Evolutionary conservation across 2,888 invertebrate species (phyloP).

Genomic region (Stenichneumon culpator): DNA sequence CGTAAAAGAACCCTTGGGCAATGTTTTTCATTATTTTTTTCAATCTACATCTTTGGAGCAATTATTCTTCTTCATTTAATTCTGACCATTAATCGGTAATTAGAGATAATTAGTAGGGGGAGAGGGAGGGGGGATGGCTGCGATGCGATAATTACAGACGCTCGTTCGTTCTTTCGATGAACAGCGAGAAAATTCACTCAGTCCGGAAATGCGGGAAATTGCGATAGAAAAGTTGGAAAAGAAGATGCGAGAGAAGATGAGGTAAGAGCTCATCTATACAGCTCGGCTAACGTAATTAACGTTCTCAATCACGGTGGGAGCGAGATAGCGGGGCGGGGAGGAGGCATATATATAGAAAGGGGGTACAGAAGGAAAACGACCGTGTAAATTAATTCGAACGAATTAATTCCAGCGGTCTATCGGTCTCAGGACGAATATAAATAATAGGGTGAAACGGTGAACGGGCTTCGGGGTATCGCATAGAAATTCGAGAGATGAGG

Average conservation of each 20-base stretch:
- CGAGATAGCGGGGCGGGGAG: constrained; percentile 7
- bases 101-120: not conserved
- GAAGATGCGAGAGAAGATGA: constrained; percentile 9
- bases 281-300: constrained; percentile 56
- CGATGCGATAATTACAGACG: constrained; percentile 18
- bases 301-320: constrained; percentile 22
- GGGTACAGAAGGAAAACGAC: constrained; percentile 4
- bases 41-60: not conserved
- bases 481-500: not conserved
- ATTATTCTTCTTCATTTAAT: constrained; percentile 7
- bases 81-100: constrained; percentile 13
- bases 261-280: not conserved
- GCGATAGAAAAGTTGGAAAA: constrained; percentile 18
- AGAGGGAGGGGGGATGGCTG: not conserved
- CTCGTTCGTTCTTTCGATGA: constrained; percentile 3
- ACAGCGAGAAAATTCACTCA: constrained; percentile 3
- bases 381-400: constrained; percentile 62
- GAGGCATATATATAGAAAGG: not conserved
- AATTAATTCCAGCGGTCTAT: constrained; percentile 61
- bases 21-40: not conserved
- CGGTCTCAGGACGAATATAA: constrained; percentile 60
- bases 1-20: not conserved
- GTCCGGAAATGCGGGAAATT: constrained; percentile 28
- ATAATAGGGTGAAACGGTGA: constrained; percentile 46
- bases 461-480: not conserved